phyloP scores from a whole-genome alignment of 2,888 invertebrate genomes.

The Parochlus steinenii region DNA sequence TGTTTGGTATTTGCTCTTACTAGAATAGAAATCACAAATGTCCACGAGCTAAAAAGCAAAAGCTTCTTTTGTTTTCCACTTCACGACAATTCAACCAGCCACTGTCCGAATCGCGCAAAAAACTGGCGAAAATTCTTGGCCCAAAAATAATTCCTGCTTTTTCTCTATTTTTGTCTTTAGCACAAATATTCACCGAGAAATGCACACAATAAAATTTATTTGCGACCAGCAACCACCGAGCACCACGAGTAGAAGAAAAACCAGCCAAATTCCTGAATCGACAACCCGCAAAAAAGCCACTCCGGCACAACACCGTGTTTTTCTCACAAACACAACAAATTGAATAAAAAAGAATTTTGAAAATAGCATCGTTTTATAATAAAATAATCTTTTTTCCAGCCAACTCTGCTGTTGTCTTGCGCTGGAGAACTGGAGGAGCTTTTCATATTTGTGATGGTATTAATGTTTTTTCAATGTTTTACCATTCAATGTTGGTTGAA shows the following conservation, averaged over 20 bases:
- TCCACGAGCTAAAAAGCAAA: no score
- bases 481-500: no score
- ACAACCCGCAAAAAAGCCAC: background rate
- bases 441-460: slow-evolving; percentile 5
- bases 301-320: slow-evolving; percentile 8
- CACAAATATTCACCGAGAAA: background rate
- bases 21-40: no score
- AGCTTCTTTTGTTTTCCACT: no score
- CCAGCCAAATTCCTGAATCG: background rate
- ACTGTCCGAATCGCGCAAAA: no score
- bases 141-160: no score
- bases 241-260: background rate
- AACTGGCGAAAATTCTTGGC: no score
- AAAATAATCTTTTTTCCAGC: slow-evolving; percentile 12
- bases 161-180: no score
- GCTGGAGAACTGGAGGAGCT: background rate
- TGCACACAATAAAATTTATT: background rate
- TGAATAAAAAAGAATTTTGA: slow-evolving; percentile 12
- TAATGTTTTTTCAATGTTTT: no score
- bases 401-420: slow-evolving; percentile 2
- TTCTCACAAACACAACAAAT: slow-evolving; percentile 13
- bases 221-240: background rate
- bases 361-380: slow-evolving; percentile 13
- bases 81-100: no score
- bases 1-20: no score